A percentile compares a stretch with the other conserved stretches of the same genome.
Evolutionary conservation across 1,140 invertebrate species (phyloP).

Genomic region (Vanessa tameamea): DNA sequence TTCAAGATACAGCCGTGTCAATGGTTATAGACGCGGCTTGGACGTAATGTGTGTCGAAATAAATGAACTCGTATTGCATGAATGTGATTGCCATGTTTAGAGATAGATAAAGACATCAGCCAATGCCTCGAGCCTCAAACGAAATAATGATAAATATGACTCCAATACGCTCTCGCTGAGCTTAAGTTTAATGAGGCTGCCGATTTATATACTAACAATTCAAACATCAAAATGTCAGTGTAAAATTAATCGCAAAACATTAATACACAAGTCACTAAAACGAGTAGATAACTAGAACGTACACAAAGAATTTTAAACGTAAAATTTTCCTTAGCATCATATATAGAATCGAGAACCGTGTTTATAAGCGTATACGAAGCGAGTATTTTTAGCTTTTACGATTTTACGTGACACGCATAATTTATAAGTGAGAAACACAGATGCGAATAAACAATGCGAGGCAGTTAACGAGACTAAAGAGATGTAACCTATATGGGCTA

Average conservation of each 20-base stretch:
- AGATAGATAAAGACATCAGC: slow-evolving; percentile 17
- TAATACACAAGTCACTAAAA: background rate
- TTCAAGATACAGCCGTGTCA: slow-evolving; percentile 26
- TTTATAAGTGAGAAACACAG: background rate
- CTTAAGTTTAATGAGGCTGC: background rate
- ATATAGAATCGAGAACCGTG: background rate
- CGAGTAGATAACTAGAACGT: background rate
- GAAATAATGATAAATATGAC: slow-evolving; percentile 3
- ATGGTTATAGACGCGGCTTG: slow-evolving; percentile 2
- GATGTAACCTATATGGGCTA: background rate
- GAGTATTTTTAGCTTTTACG: slow-evolving; percentile 27
- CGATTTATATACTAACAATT: background rate
- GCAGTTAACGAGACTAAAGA: background rate
- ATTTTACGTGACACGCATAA: slow-evolving; percentile 28
- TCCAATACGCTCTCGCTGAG: background rate
- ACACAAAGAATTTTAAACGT: background rate
- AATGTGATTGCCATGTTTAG: slow-evolving; percentile 29
- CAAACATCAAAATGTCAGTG: background rate
- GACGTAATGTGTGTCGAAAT: slow-evolving; percentile 20
- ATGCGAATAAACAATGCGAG: slow-evolving; percentile 21
- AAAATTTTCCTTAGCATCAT: slow-evolving; percentile 2
- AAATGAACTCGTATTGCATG: slow-evolving; percentile 16
- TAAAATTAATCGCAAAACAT: background rate
- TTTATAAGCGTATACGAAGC: slow-evolving; percentile 17
- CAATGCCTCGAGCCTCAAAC: background rate